Base-by-base conservation (phyloP, 23 tunicate genomes). In the Halocynthia roretzi region DNA sequence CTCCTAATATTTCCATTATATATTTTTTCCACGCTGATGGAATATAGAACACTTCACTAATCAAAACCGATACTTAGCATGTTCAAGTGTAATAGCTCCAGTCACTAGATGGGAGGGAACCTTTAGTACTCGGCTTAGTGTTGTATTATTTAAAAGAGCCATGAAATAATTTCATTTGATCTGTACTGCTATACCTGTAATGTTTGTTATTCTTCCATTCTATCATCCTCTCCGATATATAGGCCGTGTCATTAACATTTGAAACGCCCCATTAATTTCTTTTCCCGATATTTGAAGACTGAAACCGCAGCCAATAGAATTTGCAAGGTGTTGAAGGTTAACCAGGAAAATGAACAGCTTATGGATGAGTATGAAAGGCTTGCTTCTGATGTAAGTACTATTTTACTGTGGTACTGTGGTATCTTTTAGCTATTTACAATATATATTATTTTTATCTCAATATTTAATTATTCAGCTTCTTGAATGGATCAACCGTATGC, bases 281-380 rank as follows among this genome's bases (percentile, higher is more conserved):
- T 11, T 71, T 51, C 18, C 2, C 51, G 14, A 12, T 44, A 51
- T 11, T 19, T 71, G 40, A 61, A 96, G 99, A 95, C 99, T 70
- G 99, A 96, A 70, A 96, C 99, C 20, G 99, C 99, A 50, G 99
- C 99, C 53, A 96, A 96, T 76, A 83, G 99, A 6, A 96, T 96
- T 81, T 77, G 88, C 85, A 96, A 96, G 86, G 99, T 87, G 19
- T 86, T 96, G 23, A 88, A 96, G 6, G 89, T 96, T 50, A 96
- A 96, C 86, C 99, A 96, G 76, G 99, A 91, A 18, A 96, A 96
- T 81, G 99, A 96, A 55, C 82, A 80, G 55, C 73, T 96, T 64
- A 96, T 96, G 99, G 99, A 96, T 76, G 99, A 96, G 66, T 96
- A 96, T 62, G 99, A 96, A 68, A 78, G 89, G 63, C 93, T 96